Evolutionary conservation across 2,797 vertebrate genomes (phyloP), one percentile per base, ranked within the genome.

Genomic region (Neostethus bicornis): DNA sequence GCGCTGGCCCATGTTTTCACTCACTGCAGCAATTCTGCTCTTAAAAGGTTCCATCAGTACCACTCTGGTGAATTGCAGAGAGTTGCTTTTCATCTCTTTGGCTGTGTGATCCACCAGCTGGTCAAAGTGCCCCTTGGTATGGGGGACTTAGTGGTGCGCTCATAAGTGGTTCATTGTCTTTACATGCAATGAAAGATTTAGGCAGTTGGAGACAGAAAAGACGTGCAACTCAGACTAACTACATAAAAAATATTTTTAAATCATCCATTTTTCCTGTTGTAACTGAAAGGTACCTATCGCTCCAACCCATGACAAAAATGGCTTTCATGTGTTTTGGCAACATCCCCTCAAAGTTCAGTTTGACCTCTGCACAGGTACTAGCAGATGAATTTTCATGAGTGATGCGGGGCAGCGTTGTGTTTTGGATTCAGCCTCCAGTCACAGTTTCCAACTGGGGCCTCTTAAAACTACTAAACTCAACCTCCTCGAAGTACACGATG

Each of bases 1-100:
- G 42, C 89, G 80, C 68, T 85, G 85, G 90, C 89, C n/a, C 78
- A 70, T 91, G 89, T 92, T 91, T 91, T 92, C 88, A 89, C 87
- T 91, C 90, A 69, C 74, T 77, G 85, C 81, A 89, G 82, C 85
- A 83, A 90, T 90, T 87, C 85, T n/a, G 4, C 77, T 87, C 91
- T 92, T 94, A 93, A 94, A 93, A 92, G 92, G 90, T 86, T 93
- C 84, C 85, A 92, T 93, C 84, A 87, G 85, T 90, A 66, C 84
- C 58, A 83, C 90, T 85, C 85, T 57, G 89, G 90, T 87, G 79
- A 90, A 88, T 81, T 56, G 58, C 79, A 58, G 82, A 90, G 85
- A 87, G 87, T 87, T 55, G 84, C 81, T 87, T 93, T 89, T 92
- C 90, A 93, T 91, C 84, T 73, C 87, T 82, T 86, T 83, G 85